Evolutionary conservation across 2,797 vertebrate species (phyloP).

Genomic region (Lutjanus campechanus): DNA sequence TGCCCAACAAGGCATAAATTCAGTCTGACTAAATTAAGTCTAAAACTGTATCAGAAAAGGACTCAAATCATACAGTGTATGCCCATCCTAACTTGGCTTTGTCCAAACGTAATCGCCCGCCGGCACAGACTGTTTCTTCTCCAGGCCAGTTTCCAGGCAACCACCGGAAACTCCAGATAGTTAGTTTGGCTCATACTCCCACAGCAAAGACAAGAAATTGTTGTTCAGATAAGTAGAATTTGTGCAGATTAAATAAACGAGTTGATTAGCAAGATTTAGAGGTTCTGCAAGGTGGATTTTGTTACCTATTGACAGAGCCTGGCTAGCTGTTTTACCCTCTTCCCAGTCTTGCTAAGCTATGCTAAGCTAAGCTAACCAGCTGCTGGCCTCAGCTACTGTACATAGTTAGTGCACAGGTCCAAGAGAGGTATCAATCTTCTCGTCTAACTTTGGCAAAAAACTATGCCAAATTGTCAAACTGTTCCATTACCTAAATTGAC

Average conservation of each 20-base stretch:
- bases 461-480: background rate
- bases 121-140: background rate
- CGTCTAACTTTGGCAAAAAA: background rate
- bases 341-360: too few relatives aligned
- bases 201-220: background rate
- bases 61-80: too few relatives aligned
- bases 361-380: background rate
- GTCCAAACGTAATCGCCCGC: background rate
- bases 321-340: background rate
- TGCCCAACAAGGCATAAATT: too few relatives aligned
- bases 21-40: too few relatives aligned
- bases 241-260: background rate
- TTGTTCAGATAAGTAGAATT: background rate
- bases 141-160: background rate
- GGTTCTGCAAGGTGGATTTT: background rate
- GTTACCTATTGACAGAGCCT: background rate
- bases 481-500: background rate
- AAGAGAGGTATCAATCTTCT: background rate
- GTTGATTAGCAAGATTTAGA: too few relatives aligned
- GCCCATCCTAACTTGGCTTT: too few relatives aligned
- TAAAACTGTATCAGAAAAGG: too few relatives aligned
- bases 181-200: background rate
- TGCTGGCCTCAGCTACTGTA: background rate
- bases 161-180: too few relatives aligned
- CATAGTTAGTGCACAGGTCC: too few relatives aligned